These are phyloP conservation scores for Argyresthia goedartella DNA, from an alignment of 2,888 invertebrate species.

Conservation along the genomic window DNA sequence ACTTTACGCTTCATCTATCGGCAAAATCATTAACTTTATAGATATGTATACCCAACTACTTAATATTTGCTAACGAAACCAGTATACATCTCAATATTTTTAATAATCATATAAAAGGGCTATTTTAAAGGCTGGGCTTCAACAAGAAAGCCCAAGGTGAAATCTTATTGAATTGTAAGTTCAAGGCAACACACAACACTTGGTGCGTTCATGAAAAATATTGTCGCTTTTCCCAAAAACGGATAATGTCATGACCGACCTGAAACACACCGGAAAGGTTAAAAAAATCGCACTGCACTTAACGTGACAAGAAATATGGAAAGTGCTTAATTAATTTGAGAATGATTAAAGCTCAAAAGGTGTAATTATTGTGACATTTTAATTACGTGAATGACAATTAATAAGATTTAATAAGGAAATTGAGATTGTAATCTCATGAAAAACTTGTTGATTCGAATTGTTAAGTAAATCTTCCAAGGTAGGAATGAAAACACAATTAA, in stretches of 20 bases:
- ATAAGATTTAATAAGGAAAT: too few species aligned
- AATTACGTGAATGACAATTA: background rate
- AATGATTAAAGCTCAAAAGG: background rate
- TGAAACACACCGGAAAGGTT: background rate
- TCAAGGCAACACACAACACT: slow-evolving; percentile 31
- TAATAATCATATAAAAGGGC: too few species aligned
- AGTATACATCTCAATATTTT: too few species aligned
- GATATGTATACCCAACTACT: too few species aligned
- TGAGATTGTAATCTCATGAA: too few species aligned
- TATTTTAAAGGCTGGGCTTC: too few species aligned
- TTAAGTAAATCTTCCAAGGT: too few species aligned
- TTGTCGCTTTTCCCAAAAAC: slow-evolving; percentile 50
- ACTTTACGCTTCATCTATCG: too few species aligned
- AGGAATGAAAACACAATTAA: too few species aligned
- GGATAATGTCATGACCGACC: slow-evolving; percentile 52
- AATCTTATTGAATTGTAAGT: slow-evolving; percentile 19
- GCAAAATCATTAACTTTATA: too few species aligned
- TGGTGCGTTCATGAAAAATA: slow-evolving; percentile 22
- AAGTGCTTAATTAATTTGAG: background rate
- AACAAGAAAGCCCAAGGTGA: background rate
- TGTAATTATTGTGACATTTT: background rate
- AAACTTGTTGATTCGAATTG: too few species aligned
- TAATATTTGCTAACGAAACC: too few species aligned
- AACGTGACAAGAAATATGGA: background rate
- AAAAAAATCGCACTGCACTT: background rate